Evolutionary conservation across 2,113 vertebrate species (phyloP).

Genomic region (Ochotona princeps): DNA sequence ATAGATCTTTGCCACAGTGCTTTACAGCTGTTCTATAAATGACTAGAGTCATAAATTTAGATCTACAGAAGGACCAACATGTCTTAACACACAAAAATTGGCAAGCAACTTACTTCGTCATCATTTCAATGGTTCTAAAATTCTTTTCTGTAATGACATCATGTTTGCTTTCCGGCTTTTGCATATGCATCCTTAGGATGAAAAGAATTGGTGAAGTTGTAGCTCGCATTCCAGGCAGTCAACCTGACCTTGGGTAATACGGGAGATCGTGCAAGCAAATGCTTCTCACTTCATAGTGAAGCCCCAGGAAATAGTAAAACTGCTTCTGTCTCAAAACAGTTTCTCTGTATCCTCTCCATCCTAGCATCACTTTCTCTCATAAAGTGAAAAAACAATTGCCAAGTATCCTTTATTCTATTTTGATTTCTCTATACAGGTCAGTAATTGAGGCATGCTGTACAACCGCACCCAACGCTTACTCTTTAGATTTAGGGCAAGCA

Average conservation of each 20-base stretch:
- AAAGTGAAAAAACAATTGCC: not conserved
- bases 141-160: not conserved
- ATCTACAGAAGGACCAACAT: not conserved
- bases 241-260: not conserved
- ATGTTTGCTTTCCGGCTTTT: not conserved
- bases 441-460: not conserved
- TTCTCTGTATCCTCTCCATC: not conserved
- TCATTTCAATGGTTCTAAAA: not conserved
- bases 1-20: not conserved
- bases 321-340: not conserved
- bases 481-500: not conserved
- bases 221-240: not conserved
- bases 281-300: not conserved
- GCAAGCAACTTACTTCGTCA: not conserved
- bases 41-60: not conserved
- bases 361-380: not conserved
- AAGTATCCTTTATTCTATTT: not conserved
- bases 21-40: not conserved
- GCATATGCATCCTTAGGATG: not conserved
- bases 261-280: not conserved
- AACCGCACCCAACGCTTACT: not conserved
- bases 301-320: not conserved
- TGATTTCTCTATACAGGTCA: not conserved
- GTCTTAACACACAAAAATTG: not conserved
- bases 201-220: not conserved